phyloP scores from a whole-genome alignment of 1,140 invertebrate species.

The Trichogramma pretiosum region DNA sequence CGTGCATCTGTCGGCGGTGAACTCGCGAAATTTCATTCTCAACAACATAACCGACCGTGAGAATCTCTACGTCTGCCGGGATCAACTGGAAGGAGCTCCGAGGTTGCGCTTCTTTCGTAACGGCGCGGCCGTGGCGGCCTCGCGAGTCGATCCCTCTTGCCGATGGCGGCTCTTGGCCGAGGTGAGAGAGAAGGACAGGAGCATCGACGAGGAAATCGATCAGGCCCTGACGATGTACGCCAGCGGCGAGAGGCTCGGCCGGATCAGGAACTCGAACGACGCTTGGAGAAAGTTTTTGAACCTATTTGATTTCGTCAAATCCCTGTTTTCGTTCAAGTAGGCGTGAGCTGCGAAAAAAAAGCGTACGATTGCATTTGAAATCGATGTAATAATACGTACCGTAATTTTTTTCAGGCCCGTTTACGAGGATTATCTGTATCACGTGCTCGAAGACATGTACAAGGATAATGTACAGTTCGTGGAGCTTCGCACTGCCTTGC shows the following conservation, averaged over 20 bases:
- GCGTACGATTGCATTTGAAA: neutral
- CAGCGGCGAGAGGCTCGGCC: conserved; percentile 49
- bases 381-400: neutral
- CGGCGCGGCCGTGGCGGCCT: conserved; percentile 18
- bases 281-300: conserved; percentile 61
- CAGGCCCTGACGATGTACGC: conserved; percentile 51
- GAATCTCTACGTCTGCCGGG: conserved; percentile 58
- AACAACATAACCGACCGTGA: conserved; percentile 58
- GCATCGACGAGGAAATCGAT: conserved; percentile 24
- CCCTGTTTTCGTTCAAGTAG: conserved; percentile 54
- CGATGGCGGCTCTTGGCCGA: conserved; percentile 51
- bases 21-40: conserved; percentile 57
- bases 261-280: conserved; percentile 49
- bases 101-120: conserved; percentile 30
- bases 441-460: conserved; percentile 59
- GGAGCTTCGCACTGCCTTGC: conserved; percentile 56
- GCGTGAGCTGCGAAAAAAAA: neutral
- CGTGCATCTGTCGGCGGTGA: conserved; percentile 58
- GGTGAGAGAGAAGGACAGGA: conserved; percentile 33
- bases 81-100: conserved; percentile 31
- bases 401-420: conserved; percentile 45
- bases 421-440: conserved; percentile 62
- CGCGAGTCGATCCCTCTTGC: conserved; percentile 26
- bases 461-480: conserved; percentile 74
- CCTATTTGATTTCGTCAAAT: conserved; percentile 53